A percentile compares a stretch with the other conserved stretches of the same genome.
Evolutionary conservation across 1,140 invertebrate genomes (phyloP).

Genomic region (Monochamus saltuarius): DNA sequence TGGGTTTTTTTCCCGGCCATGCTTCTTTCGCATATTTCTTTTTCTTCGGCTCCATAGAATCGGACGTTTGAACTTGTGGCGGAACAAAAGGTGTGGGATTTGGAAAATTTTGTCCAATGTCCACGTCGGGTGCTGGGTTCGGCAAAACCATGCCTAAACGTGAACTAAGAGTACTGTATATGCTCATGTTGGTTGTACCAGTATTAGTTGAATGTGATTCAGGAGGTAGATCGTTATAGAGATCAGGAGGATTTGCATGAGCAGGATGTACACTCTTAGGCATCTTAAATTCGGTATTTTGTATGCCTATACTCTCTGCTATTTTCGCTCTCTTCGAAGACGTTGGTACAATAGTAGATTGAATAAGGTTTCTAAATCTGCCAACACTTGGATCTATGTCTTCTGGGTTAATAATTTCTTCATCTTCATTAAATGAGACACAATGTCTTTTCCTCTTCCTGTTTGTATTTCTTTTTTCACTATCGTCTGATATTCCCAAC

Average conservation of each 20-base stretch:
- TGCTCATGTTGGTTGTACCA: constrained; percentile 36
- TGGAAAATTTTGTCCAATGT: constrained; percentile 60
- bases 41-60: constrained; percentile 77
- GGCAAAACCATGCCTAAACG: constrained; percentile 87
- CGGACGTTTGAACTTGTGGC: constrained; percentile 46
- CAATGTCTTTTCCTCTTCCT: constrained; percentile 80
- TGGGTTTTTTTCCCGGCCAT: constrained; percentile 95
- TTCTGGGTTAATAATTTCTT: constrained; percentile 99
- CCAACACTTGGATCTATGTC: constrained; percentile 97
- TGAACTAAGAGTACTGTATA: constrained; percentile 59
- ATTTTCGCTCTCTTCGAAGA: constrained; percentile 53
- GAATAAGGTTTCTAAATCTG: constrained; percentile 92
- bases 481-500: constrained; percentile 82
- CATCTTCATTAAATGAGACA: constrained; percentile 95
- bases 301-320: constrained; percentile 42
- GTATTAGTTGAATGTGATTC: constrained; percentile 33
- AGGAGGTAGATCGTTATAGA: constrained; percentile 70
- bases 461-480: constrained; percentile 58
- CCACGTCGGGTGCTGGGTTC: constrained; percentile 94
- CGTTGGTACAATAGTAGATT: constrained; percentile 87
- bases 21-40: constrained; percentile 99
- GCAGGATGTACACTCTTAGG: constrained; percentile 40
- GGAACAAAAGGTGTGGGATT: constrained; percentile 49
- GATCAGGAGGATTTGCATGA: constrained; percentile 51
- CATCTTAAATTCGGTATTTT: constrained; percentile 41